These are phyloP conservation scores for Calosoma granatense DNA, from an alignment of 1,140 invertebrate species.

Conservation along the genomic window DNA sequence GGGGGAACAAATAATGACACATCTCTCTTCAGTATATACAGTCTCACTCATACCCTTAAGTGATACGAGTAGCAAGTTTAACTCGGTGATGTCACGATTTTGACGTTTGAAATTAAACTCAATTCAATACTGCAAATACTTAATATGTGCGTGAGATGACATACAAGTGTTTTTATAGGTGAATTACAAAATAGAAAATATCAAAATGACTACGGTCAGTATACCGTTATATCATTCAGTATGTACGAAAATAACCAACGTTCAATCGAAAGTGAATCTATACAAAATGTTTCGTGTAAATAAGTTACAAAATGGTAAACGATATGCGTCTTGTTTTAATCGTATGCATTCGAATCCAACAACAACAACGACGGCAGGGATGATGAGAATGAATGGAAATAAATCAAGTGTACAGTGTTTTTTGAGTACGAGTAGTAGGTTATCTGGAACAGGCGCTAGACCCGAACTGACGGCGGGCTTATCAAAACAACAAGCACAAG, in stretches of 20 bases:
- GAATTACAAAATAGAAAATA: neutral
- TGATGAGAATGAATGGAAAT: too few species aligned
- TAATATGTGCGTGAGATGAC: neutral
- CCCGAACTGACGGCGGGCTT: slow-evolving; percentile 37
- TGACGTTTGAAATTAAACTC: neutral
- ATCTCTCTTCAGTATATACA: too few species aligned
- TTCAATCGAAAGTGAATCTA: neutral
- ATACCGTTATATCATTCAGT: neutral
- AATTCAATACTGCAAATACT: neutral
- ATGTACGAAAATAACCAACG: neutral
- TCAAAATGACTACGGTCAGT: neutral
- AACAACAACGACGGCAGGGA: too few species aligned
- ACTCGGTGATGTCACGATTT: neutral
- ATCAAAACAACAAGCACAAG: slow-evolving; percentile 56
- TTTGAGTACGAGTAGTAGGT: neutral
- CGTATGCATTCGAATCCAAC: too few species aligned
- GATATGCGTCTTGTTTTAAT: too few species aligned
- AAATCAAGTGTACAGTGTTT: neutral
- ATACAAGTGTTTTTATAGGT: neutral
- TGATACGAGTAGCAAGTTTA: too few species aligned
- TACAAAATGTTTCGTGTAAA: neutral
- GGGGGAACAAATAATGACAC: too few species aligned
- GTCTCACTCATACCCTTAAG: too few species aligned
- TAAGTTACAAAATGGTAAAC: too few species aligned
- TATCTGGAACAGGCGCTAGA: slow-evolving; percentile 25